phyloP scores from a whole-genome alignment of 2,797 vertebrate species.

The Alfaro cultratus region DNA sequence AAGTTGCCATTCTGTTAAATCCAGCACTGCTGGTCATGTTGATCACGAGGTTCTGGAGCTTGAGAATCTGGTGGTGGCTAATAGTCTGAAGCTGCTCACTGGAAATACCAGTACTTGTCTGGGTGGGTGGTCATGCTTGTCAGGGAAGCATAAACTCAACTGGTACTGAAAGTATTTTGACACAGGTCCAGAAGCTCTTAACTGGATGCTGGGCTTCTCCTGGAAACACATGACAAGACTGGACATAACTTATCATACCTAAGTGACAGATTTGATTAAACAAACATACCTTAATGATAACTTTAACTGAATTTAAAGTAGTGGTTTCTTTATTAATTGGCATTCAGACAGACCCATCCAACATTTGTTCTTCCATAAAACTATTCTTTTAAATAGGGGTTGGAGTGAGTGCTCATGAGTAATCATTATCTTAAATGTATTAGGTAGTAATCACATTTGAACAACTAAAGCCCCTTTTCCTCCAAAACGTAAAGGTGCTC shows the following conservation, averaged over 20 bases:
- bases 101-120: conserved; percentile 55
- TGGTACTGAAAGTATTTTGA: conserved; percentile 66
- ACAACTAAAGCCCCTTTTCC: neutral
- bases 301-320: neutral
- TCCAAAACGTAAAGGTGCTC: neutral
- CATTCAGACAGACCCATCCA: neutral
- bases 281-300: neutral
- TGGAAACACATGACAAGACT: conserved; percentile 41
- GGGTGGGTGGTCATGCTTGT: conserved; percentile 76
- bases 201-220: conserved; percentile 12
- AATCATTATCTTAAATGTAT: neutral
- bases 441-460: neutral
- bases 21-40: conserved; percentile 44
- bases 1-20: conserved; percentile 52
- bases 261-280: neutral
- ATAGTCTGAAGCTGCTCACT: conserved; percentile 68
- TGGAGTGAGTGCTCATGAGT: neutral
- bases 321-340: neutral
- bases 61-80: conserved; percentile 57
- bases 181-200: conserved; percentile 48
- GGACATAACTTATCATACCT: neutral
- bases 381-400: neutral
- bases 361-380: neutral
- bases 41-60: conserved; percentile 61
- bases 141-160: conserved; percentile 64